Evolutionary conservation across 2,113 vertebrate species (phyloP).

Genomic region (Aix galericulata): DNA sequence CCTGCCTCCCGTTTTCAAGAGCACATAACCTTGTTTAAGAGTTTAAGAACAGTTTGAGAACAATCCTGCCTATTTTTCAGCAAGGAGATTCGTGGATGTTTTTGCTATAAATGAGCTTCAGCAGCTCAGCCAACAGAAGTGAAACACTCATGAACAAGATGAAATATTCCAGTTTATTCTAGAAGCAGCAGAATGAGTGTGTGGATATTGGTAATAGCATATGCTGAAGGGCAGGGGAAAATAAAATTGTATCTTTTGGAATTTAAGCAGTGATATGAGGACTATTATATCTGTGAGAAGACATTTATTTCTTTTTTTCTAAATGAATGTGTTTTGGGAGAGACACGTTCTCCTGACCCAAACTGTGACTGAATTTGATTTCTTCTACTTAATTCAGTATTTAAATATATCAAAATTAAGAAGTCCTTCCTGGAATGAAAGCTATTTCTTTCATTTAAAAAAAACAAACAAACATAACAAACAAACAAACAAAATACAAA

Average conservation of each 20-base stretch:
- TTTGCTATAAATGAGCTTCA: neutral
- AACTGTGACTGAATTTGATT: neutral
- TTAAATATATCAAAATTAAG: neutral
- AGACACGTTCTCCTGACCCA: neutral
- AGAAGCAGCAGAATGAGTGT: neutral
- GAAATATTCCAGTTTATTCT: neutral
- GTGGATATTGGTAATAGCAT: neutral
- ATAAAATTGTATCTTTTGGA: neutral
- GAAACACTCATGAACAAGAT: neutral
- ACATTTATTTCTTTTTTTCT: neutral
- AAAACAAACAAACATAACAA: neutral
- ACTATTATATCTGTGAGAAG: neutral
- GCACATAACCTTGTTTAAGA: neutral
- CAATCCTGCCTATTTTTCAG: neutral
- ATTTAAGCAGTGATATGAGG: neutral
- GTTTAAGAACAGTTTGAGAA: neutral
- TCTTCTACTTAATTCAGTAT: neutral
- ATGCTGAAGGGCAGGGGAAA: neutral
- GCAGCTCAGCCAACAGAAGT: neutral
- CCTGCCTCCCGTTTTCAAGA: neutral
- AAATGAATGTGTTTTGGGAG: neutral
- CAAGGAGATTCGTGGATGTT: neutral
- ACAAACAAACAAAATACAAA: neutral
- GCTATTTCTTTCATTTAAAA: neutral
- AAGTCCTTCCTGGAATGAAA: neutral